These are phyloP conservation scores for Sclerodermus sp. DNA, from an alignment of 2,888 invertebrate species.

Conservation along the genomic window DNA sequence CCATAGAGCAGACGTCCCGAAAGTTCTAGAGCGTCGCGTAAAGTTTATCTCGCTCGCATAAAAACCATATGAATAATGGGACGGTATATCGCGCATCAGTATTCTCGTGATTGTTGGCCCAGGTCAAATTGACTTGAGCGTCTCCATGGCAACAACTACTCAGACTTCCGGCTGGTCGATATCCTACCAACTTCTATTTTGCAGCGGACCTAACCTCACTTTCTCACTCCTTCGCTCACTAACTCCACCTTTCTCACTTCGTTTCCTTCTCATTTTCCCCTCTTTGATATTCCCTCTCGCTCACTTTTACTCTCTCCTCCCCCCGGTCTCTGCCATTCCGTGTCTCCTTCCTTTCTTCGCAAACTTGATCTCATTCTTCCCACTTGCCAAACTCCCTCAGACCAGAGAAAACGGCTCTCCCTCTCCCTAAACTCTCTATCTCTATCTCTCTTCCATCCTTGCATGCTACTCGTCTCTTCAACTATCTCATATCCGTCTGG, in stretches of 20 bases:
- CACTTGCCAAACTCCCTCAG: not conserved
- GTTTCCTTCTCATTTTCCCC: conserved; percentile 24
- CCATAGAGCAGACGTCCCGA: too few relatives aligned
- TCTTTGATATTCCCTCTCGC: not conserved
- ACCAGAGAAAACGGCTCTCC: conserved; percentile 2
- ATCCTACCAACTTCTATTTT: conserved; percentile 56
- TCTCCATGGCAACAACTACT: conserved; percentile 62
- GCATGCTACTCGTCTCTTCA: not conserved
- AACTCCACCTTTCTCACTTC: conserved; percentile 17
- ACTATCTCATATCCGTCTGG: not conserved
- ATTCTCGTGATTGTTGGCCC: conserved; percentile 54
- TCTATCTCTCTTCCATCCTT: not conserved
- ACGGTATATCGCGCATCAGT: conserved; percentile 48
- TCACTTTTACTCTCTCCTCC: conserved; percentile 2
- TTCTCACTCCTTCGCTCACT: conserved; percentile 18
- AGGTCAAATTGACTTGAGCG: conserved; percentile 64
- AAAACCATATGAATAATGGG: conserved; percentile 47
- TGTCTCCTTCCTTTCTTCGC: not conserved
- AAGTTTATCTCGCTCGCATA: conserved; percentile 12
- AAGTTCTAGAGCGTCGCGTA: too few relatives aligned
- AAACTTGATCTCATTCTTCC: conserved; percentile 2
- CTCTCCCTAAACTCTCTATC: not conserved
- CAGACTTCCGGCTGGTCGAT: conserved; percentile 61
- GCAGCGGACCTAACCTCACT: conserved; percentile 40
- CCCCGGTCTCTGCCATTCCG: conserved; percentile 6